Evolutionary conservation across 1,140 invertebrate genomes (phyloP), one percentile per base, ranked within the genome.

Genomic region (Diplogasteroides magnus): DNA sequence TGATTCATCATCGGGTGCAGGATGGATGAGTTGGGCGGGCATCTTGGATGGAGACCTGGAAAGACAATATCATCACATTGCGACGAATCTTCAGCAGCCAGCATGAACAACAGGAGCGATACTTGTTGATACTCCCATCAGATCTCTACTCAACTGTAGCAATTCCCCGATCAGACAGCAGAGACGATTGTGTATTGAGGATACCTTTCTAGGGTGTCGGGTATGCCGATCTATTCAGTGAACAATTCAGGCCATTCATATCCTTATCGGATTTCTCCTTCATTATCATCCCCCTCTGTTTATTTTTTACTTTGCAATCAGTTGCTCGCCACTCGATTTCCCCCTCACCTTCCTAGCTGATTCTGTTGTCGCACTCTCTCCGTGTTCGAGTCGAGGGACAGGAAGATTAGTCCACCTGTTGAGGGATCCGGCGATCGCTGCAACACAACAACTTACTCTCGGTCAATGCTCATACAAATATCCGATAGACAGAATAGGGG

Each of bases 1-100:
- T 75, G 90, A 91, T 75, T 89, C 89, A 48, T 88, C 87, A 74
- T 91, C 90, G 74, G 90, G 77, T 2, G 85, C 84, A 61, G 83
- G 83, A 58, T 83, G 81, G 3, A 86, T 81, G 23, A 84, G 72
- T 26, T 85, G 83, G 0, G 82, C 79, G 6, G 84, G 78, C 71
- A 81, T 78, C 66, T 82, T 79, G 62, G 76, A 85, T 83, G 80
- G 89, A 88, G 71, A 90, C 11, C 76, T 60, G 27, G 72, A 75
- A 27, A 84, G 84, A 57, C 89, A 89, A 64, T 92, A 84, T 82
- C 61, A 60, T 27, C 29, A 67, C 19, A n/a, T n/a, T n/a, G n/a
- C n/a, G n/a, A n/a, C n/a, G n/a, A n/a, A n/a, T n/a, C 55, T 56
- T 15, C 55, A 56, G 23, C 23, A 19, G 23, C 23, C 55, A 15